Conservation (phyloP, 2,888 invertebrate species). For the Drosophila robusta region DNA sequence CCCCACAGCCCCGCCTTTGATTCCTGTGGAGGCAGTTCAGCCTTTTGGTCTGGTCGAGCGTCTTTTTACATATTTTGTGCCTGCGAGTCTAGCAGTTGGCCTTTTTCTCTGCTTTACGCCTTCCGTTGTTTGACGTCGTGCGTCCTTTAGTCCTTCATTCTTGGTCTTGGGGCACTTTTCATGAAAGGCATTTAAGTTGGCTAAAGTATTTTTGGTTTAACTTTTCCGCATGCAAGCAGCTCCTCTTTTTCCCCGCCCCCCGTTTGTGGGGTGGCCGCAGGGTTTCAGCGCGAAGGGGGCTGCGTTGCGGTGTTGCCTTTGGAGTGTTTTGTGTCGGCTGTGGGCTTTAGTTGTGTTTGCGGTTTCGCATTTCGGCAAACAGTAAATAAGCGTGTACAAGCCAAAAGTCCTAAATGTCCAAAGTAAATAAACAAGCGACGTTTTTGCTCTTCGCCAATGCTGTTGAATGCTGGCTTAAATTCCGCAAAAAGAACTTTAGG, state of each 20-base stretch:
- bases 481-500: slow-evolving; percentile 41
- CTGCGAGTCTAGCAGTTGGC: slow-evolving; percentile 34
- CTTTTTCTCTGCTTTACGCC: slow-evolving; percentile 44
- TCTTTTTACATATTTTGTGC: slow-evolving; percentile 51
- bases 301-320: slow-evolving; percentile 11
- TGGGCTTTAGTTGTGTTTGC: slow-evolving; percentile 61
- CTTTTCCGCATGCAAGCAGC: slow-evolving; percentile 56
- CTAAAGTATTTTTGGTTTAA: slow-evolving; percentile 64
- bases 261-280: not conserved
- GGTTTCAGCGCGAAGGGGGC: not conserved
- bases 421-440: slow-evolving; percentile 68
- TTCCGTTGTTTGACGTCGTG: slow-evolving; percentile 34
- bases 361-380: slow-evolving; percentile 74
- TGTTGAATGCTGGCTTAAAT: slow-evolving; percentile 42
- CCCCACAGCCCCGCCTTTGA: not conserved
- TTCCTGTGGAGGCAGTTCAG: slow-evolving; percentile 15
- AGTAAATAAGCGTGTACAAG: slow-evolving; percentile 65
- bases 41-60: slow-evolving; percentile 10
- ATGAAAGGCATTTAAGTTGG: slow-evolving; percentile 63
- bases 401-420: slow-evolving; percentile 57
- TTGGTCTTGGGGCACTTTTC: slow-evolving; percentile 32
- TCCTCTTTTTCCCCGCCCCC: not conserved
- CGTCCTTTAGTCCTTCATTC: not conserved
- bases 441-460: slow-evolving; percentile 31
- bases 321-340: slow-evolving; percentile 29